Percentiles rank a stretch among this genome's conserved stretches.
Evolutionary conservation across 2,113 vertebrate species (phyloP).

Genomic region (Pelusios castaneus): DNA sequence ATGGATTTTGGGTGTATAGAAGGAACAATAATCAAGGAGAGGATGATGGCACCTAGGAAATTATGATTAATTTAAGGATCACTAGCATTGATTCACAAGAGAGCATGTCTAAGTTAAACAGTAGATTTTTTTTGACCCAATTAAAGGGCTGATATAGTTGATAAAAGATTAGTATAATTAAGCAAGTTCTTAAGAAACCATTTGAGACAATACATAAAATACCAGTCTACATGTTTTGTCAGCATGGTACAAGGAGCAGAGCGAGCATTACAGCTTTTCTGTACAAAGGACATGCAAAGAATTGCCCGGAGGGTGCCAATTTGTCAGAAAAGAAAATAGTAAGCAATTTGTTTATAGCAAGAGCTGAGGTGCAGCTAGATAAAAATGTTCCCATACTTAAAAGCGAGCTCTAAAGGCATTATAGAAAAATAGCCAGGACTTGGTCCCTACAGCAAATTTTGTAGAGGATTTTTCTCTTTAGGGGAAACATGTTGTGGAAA

Average conservation of each 20-base stretch:
- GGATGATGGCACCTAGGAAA: neutral
- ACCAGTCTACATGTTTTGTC: neutral
- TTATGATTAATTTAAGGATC: neutral
- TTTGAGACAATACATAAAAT: conserved; percentile 16
- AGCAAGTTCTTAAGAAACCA: conserved; percentile 10
- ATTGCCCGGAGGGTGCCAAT: conserved; percentile 1
- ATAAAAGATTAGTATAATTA: conserved; percentile 27
- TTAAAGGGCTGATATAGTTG: neutral
- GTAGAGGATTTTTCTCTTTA: neutral
- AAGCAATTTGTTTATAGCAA: conserved; percentile 34
- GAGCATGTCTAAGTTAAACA: neutral
- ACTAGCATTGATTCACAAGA: neutral
- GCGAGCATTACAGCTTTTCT: conserved; percentile 32
- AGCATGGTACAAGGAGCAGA: neutral
- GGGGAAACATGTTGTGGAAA: neutral
- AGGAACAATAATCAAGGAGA: neutral
- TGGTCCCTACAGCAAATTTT: neutral
- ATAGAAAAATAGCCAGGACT: conserved; percentile 9
- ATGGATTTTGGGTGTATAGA: neutral
- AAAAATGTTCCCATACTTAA: conserved; percentile 15
- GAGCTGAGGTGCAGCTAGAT: conserved; percentile 24
- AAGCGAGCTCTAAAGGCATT: neutral
- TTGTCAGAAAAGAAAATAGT: conserved; percentile 12
- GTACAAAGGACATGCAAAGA: conserved; percentile 18
- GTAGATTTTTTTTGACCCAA: neutral